These are phyloP conservation scores for Microcebus jonahi DNA, from an alignment of 2,113 vertebrate genomes.

Conservation along the genomic window DNA sequence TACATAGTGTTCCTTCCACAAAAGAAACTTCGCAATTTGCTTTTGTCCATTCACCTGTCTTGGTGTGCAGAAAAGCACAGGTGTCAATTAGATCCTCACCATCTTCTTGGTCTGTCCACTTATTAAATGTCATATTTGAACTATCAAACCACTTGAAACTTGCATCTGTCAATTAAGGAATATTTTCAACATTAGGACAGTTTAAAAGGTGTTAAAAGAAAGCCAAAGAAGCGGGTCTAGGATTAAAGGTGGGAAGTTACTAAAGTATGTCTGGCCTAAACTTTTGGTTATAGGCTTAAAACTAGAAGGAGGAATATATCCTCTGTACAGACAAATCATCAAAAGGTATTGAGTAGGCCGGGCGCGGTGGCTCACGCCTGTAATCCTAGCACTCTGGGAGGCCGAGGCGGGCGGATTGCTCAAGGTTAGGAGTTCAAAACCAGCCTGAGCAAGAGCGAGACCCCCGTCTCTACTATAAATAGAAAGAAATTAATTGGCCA, in stretches of 20 bases:
- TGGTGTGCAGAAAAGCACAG: constrained; percentile 87
- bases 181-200: constrained; percentile 51
- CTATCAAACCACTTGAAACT: constrained; percentile 89
- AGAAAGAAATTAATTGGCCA: too few species aligned
- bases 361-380: too few species aligned
- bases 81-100: constrained; percentile 83
- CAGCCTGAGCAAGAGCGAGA: too few species aligned
- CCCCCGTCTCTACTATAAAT: too few species aligned
- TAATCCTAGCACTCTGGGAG: too few species aligned
- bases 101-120: constrained; percentile 85
- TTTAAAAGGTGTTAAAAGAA: not conserved
- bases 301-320: not conserved
- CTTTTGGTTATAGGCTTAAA: constrained; percentile 15
- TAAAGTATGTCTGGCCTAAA: constrained; percentile 2
- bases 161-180: constrained; percentile 83
- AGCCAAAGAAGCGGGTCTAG: not conserved
- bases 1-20: constrained; percentile 89
- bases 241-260: not conserved
- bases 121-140: constrained; percentile 84
- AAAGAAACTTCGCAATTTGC: constrained; percentile 86
- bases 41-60: constrained; percentile 89
- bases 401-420: too few species aligned
- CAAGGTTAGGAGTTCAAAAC: too few species aligned
- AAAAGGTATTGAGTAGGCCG: not conserved
- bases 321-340: not conserved